Base-by-base conservation (phyloP, 92 coral and sea anemone species). In the Bergia sp. region DNA sequence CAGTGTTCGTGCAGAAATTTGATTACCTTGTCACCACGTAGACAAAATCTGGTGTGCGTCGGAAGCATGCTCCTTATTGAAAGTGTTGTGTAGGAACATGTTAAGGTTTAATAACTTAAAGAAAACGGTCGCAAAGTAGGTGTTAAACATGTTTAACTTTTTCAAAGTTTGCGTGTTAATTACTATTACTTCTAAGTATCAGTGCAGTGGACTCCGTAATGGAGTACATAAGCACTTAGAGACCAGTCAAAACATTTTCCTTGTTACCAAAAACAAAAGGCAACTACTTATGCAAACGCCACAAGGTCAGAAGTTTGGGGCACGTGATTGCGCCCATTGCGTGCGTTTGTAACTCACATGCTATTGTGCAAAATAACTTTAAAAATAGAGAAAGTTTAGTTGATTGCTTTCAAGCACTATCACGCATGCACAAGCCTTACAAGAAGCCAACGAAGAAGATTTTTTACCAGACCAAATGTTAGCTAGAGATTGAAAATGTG, bases 261-360 rank as follows among this genome's bases (percentile, higher is more conserved):
- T 84, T 71, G 77, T 84, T 67, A 16, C 29, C 55, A 18, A 8
- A 41, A n/a, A 76, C 18, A 50, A 76, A 84, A 21, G 64, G 10
- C 36, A 84, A 69, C 65, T 39, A 23, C 50, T 71, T 44, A 16
- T 23, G 29, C 45, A 37, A 36, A 6, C 45, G 67, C 79, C 66
- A 65, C 43, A 69, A 69, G 87, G 78, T 29, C 75, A 71, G 12
- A 23, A 5, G 64, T 72, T 37, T 6, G 1, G 37, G 23, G 10
- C 87, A 84, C 87, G 79, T 84, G 87, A 84, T 44, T 47, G 15
- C 16, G 6, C 3, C 45, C 43, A 44, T 84, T 69, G 87, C 87
- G 87, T 84, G 87, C 44, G 72, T 69, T 7, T 20, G n/a, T 84
- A 13, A 47, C 77, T 84, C 78, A 83, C 79, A 18, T 49, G 79